Base-by-base conservation (phyloP, 2,113 vertebrate genomes). In the Romanogobio albipinnatus region DNA sequence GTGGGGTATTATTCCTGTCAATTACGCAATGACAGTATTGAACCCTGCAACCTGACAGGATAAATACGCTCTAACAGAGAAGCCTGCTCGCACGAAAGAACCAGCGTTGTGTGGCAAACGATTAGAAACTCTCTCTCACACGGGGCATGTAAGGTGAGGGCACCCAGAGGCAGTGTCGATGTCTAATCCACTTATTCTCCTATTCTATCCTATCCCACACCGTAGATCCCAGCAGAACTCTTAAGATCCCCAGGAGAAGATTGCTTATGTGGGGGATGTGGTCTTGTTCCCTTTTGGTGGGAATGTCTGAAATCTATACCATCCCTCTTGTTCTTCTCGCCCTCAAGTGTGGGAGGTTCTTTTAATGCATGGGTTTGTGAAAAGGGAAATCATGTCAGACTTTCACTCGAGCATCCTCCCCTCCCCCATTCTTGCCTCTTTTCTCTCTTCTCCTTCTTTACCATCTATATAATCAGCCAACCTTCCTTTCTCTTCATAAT, bases 141-240 rank as follows among this genome's bases (percentile, higher is more conserved):
- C 19, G 26, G 80, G 62, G 15, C 13, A 66, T 82, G 24, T 78
- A 33, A 83, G 53, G n/a, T 61, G 29, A 85, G 70, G 17, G n/a
- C 22, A 74, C 43, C 70, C 26, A 43, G 68, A 36, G 71, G 24
- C 49, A 73, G 61, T 43, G 39, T 77, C 11, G 14, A 61, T 51
- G 78, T 81, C 68, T 82, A 85, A 82, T 87, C 77, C 59, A 59
- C 43, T 71, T 61, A 58, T 85, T n/a, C n/a, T n/a, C 81, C 36
- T 64, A 19, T 53, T 53, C 33, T 59, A 7, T 19, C 22, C 36
- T 43, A 64, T 51, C 76, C 56, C 49, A 76, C 36, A 59, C 19
- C 19, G 22, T 74, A 68, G 47, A 87, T 75, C 61, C 70, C 86
- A 49, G 26, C 45, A 87, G 51, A 87, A 56, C 26, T 47, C 26